phyloP scores from a whole-genome alignment of 1,140 invertebrate genomes.

The Papilio aristodemus region DNA sequence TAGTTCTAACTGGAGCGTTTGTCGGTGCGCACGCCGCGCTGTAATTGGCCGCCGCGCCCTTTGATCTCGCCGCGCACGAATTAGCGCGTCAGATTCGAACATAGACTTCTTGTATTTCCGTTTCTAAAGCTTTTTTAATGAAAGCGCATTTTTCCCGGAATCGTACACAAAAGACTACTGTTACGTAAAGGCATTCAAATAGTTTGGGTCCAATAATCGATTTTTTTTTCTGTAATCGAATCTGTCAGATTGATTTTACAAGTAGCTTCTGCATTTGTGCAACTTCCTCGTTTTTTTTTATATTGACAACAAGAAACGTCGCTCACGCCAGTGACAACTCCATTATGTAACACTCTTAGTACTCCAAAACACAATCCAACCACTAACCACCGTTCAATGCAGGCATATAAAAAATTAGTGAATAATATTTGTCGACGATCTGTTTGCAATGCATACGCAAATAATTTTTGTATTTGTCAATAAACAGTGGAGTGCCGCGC shows the following conservation, averaged over 20 bases:
- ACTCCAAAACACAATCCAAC: neutral
- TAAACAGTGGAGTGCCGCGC: neutral
- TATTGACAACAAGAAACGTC: too few species aligned
- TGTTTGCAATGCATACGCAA: neutral
- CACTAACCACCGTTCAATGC: neutral
- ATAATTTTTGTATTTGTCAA: neutral
- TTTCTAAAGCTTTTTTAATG: conserved; percentile 44
- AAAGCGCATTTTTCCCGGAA: conserved; percentile 43
- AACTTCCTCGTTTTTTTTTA: neutral
- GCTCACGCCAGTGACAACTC: too few species aligned
- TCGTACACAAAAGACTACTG: conserved; percentile 32
- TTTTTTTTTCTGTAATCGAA: conserved; percentile 25
- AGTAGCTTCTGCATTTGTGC: neutral
- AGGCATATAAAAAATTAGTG: neutral
- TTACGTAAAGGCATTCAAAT: conserved; percentile 1
- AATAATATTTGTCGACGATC: neutral
- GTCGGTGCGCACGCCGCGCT: conserved; percentile 52
- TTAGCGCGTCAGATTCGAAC: conserved; percentile 54
- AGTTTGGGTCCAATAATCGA: neutral
- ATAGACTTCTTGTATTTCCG: conserved; percentile 53
- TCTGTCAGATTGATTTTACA: neutral
- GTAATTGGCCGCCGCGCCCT: conserved; percentile 56
- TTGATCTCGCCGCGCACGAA: conserved; percentile 69
- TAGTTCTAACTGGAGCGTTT: conserved; percentile 59
- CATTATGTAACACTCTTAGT: too few species aligned